Percentiles rank a stretch among this genome's conserved stretches.
Evolutionary conservation across 2,797 vertebrate genomes (phyloP).

Genomic region (Mionectes olivaceus): DNA sequence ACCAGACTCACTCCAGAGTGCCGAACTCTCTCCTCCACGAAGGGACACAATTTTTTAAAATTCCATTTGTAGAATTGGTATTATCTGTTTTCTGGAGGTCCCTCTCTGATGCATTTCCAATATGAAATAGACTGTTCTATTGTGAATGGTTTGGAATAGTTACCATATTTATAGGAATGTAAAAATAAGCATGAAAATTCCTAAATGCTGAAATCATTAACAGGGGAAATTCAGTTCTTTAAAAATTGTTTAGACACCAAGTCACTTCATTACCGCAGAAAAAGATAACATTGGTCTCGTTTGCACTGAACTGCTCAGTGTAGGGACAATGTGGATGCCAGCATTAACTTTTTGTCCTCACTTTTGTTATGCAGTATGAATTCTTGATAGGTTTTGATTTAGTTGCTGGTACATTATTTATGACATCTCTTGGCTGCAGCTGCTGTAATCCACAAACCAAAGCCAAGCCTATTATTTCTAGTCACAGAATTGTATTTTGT

Average conservation of each 20-base stretch:
- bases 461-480: constrained; percentile 46
- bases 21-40: not conserved
- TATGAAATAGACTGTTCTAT: not conserved
- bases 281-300: not conserved
- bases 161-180: not conserved
- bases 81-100: not conserved
- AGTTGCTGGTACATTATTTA: constrained; percentile 59
- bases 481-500: constrained; percentile 17
- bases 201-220: not conserved
- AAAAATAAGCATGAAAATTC: not conserved
- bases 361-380: constrained; percentile 19
- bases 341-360: constrained; percentile 34
- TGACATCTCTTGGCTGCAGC: constrained; percentile 45
- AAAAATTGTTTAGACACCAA: not conserved
- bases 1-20: not conserved
- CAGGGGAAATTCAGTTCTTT: not conserved
- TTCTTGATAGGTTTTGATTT: constrained; percentile 52
- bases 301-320: not conserved
- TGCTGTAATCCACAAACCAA: constrained; percentile 33
- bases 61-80: not conserved
- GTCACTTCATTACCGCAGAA: constrained; percentile 5
- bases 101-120: not conserved
- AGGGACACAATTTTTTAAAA: not conserved
- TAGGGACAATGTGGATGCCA: not conserved
- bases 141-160: not conserved